These are phyloP conservation scores for Formica selysi DNA, from an alignment of 1,140 invertebrate species.

Conservation along the genomic window DNA sequence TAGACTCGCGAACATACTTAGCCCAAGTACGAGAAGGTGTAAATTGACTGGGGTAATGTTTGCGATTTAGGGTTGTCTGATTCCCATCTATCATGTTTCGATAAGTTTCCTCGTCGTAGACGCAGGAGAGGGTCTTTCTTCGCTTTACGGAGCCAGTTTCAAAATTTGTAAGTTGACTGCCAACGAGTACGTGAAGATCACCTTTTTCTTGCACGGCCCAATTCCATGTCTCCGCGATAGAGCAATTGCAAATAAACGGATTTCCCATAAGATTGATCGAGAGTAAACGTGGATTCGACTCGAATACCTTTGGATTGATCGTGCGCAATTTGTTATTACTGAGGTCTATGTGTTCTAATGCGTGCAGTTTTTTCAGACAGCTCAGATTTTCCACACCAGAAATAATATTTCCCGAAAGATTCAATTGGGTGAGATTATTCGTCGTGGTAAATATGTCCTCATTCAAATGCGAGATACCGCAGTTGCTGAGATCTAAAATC, in stretches of 20 bases:
- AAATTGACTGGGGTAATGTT: slow-evolving; percentile 87
- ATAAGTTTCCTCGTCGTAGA: slow-evolving; percentile 88
- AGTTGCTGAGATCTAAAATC: slow-evolving; percentile 89
- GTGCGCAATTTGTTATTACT: slow-evolving; percentile 89
- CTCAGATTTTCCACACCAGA: slow-evolving; percentile 86
- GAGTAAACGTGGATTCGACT: slow-evolving; percentile 87
- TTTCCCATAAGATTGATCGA: slow-evolving; percentile 90
- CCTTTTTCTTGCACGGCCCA: slow-evolving; percentile 90
- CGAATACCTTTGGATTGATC: slow-evolving; percentile 87
- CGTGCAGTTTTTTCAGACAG: slow-evolving; percentile 88
- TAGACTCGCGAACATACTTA: slow-evolving; percentile 90
- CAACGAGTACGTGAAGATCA: slow-evolving; percentile 89
- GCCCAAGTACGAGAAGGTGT: slow-evolving; percentile 90
- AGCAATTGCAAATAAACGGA: slow-evolving; percentile 91
- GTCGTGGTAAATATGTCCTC: slow-evolving; percentile 88
- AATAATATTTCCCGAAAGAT: slow-evolving; percentile 89
- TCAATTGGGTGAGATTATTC: slow-evolving; percentile 89
- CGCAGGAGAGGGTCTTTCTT: slow-evolving; percentile 89
- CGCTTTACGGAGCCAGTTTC: slow-evolving; percentile 88
- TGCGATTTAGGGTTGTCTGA: slow-evolving; percentile 84
- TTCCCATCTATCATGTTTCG: slow-evolving; percentile 86
- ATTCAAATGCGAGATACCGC: slow-evolving; percentile 88
- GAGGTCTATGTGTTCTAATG: slow-evolving; percentile 89
- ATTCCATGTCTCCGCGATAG: slow-evolving; percentile 90
- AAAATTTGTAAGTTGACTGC: slow-evolving; percentile 85